Conservation (phyloP, 64 coral and sea anemone genomes). For the Stichodactyla mertensii region DNA sequence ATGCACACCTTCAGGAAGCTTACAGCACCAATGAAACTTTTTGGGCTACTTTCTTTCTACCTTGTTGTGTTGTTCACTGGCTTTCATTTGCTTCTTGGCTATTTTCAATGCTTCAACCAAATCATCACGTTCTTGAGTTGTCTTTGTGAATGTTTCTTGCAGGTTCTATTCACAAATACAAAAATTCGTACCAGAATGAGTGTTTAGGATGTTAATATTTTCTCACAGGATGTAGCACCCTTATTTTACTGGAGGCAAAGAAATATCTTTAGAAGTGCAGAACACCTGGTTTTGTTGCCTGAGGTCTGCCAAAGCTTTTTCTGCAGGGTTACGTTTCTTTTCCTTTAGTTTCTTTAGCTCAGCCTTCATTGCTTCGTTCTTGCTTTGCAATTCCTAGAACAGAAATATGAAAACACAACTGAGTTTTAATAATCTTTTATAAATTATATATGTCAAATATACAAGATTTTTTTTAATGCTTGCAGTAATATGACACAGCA, state of each 20-base stretch:
- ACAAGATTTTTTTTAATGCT: no score
- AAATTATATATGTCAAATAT: no score
- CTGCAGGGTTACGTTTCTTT: conserved; percentile 8
- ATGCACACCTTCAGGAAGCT: no score
- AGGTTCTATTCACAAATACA: conserved; percentile 14
- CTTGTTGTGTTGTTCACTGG: conserved; percentile 13
- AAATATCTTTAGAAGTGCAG: no score
- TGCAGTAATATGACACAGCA: no score
- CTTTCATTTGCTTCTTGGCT: conserved; percentile 7
- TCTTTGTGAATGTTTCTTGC: conserved; percentile 16
- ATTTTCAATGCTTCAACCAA: conserved; percentile 13
- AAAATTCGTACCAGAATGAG: neutral
- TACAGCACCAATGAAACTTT: no score
- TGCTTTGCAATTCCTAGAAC: conserved; percentile 30
- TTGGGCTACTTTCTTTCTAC: neutral
- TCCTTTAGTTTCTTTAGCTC: conserved; percentile 31
- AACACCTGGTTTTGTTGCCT: conserved; percentile 23
- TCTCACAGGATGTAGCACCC: no score
- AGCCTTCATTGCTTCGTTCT: neutral
- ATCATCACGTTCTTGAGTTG: neutral
- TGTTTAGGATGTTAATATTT: no score
- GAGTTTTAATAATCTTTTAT: no score
- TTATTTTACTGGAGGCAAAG: no score
- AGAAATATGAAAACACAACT: neutral
- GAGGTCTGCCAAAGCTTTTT: conserved; percentile 5